Base-by-base conservation (phyloP, 2,888 invertebrate genomes). In the Notodonta dromedarius region DNA sequence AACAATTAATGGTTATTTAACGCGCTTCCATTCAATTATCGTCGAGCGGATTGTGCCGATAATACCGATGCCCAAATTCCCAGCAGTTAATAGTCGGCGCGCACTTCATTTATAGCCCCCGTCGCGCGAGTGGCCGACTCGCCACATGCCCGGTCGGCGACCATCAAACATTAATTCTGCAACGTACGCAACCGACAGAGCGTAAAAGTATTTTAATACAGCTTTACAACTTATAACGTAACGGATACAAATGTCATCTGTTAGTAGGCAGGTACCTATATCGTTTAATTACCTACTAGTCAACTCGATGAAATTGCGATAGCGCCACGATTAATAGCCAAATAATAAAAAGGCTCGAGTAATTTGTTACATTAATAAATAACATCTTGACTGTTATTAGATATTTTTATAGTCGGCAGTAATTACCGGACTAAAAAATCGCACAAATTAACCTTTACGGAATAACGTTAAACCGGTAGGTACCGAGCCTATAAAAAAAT, bases 1-100 rank as follows among this genome's bases (percentile, higher is more conserved):
- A 86, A 82, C 86, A 84, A 86, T 89, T 87, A 90, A 90, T 90
- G 86, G 84, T 85, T 86, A 90, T 90, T 91, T 89, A 90, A 90
- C 85, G 87, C 86, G 79, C 77, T 84, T 82, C 84, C 86, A 87
- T 89, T 90, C 89, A 90, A 91, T 91, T 89, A 89, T 87, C 81
- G 84, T 83, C 83, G 80, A 83, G 80, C 83, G 87, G 84, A 89
- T 91, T 86, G 88, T 79, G 79, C 80, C 87, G 84, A 90, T 89
- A 87, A 87, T 88, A 84, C 83, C 83, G 77, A 87, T 85, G 80
- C 79, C 84, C 86, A 80, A 91, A 90, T 89, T 89, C 85, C 85
- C 88, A 85, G 81, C 85, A 84, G 87, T 87, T 85, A 85, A 84
- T 85, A 83, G 84, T 76, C 82, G 74, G 76, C 74, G 77, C 76